Evolutionary conservation across 2,888 invertebrate genomes (phyloP), one percentile per base, ranked within the genome.

Genomic region (Bellardia pandia): DNA sequence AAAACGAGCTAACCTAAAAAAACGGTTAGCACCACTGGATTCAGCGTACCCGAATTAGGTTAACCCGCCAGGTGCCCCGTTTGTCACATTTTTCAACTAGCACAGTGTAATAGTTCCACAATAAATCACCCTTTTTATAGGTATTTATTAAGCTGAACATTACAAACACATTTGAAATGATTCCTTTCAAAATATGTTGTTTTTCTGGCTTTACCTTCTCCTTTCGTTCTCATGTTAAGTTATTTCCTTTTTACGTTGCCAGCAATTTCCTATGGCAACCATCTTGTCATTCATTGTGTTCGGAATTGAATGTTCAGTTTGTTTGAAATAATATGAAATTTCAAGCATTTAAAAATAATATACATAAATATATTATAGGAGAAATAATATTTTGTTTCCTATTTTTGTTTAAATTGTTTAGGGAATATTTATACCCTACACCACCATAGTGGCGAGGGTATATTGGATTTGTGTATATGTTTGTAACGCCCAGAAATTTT

Each of bases 181-280:
- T 58, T 58, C 48, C 45, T 6, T 60, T 69, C 14, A 11, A 11
- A 58, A 16, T 23, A 40, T 78, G 62, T 48, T 66, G 2, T 45
- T 62, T 37, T 58, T 33, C 60, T 14, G 42, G 23, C 9, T 33
- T 30, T 9, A 30, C n/a, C 45, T 8, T 53, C 4, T 56, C 8
- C 45, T 11, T 45, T 71, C 40, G 58, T 45, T 23, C 16, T 1
- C 56, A 62, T 76, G 62, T 83, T 76, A 60, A 83, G 53, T 76
- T 62, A 76, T 83, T 62, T 83, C 82, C 76, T 76, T 69, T 83
- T 62, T 60, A 60, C 14, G 40, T 81, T 83, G 77, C 42, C 58
- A 84, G 37, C 78, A 78, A 78, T 84, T 84, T 84, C 84, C 78
- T 74, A 45, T 40, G 30, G 66, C 78, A 84, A 60, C 40, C 62